Conservation (phyloP, 1,140 invertebrate genomes). For the Parasteatoda tepidariorum region DNA sequence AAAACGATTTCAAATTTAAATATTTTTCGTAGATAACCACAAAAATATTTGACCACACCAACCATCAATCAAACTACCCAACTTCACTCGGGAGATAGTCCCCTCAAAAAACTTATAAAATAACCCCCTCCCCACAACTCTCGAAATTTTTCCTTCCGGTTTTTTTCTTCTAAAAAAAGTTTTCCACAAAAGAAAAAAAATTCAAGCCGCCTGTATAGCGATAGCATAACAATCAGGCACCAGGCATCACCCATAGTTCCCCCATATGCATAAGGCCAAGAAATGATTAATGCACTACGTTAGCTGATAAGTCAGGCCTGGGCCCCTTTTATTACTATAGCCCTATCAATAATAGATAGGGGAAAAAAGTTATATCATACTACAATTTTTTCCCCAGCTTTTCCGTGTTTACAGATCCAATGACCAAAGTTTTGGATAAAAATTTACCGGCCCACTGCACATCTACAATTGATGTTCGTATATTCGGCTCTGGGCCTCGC, state of each 20-base stretch:
- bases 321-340: constrained; percentile 29
- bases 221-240: constrained; percentile 48
- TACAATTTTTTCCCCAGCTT: not conserved
- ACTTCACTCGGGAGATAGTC: not conserved
- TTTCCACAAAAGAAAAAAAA: constrained; percentile 8
- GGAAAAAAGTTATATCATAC: not conserved
- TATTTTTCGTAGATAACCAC: not conserved
- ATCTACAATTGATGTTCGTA: constrained; percentile 9
- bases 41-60: not conserved
- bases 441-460: constrained; percentile 40
- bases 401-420: constrained; percentile 22
- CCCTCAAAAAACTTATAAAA: not conserved
- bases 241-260: not conserved
- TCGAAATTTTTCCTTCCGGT: not conserved
- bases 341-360: not conserved
- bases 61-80: not conserved
- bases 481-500: not conserved
- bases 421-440: constrained; percentile 19
- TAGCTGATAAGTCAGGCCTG: not conserved
- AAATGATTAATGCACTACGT: constrained; percentile 31
- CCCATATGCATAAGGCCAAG: constrained; percentile 19
- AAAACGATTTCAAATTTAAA: not conserved
- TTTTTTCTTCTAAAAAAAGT: not conserved
- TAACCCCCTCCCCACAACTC: not conserved
- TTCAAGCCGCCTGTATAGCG: not conserved